phyloP scores from a whole-genome alignment of 2,888 invertebrate species.

The Charanyca ferruginea region DNA sequence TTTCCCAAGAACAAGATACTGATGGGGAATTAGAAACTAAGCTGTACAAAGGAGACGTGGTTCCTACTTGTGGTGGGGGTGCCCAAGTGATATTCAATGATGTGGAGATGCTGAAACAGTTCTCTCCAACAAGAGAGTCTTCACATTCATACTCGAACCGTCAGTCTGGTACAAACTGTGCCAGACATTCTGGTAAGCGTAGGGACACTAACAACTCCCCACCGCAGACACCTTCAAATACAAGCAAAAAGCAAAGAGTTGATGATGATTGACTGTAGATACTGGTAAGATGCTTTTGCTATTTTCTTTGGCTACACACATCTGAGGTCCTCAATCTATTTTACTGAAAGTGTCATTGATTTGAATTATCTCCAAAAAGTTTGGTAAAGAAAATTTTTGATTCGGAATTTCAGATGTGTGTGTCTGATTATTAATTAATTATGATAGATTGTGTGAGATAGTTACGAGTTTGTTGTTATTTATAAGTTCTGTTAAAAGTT shows the following conservation, averaged over 20 bases:
- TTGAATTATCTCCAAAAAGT: background rate
- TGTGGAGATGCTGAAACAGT: constrained; percentile 96
- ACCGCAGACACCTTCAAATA: constrained; percentile 85
- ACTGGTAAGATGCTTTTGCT: constrained; percentile 37
- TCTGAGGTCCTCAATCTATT: constrained; percentile 18
- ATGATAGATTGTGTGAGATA: constrained; percentile 41
- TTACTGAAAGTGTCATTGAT: constrained; percentile 9
- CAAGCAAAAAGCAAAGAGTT: constrained; percentile 86
- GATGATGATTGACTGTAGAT: constrained; percentile 77
- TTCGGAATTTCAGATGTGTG: constrained; percentile 28
- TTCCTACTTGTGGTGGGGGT: constrained; percentile 98
- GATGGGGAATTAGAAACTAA: constrained; percentile 98
- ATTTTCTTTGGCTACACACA: constrained; percentile 13
- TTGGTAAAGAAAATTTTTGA: background rate
- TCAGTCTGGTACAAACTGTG: constrained; percentile 77
- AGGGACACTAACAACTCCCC: constrained; percentile 84
- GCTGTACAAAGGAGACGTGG: constrained; percentile 97
- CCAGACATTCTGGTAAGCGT: constrained; percentile 85
- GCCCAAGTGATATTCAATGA: constrained; percentile 98
- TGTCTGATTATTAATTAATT: constrained; percentile 3
- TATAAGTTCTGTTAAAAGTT: constrained; percentile 49
- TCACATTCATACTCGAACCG: constrained; percentile 71
- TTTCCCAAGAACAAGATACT: constrained; percentile 97
- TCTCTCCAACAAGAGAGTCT: constrained; percentile 92
- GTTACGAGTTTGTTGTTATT: constrained; percentile 42